Evolutionary conservation across 2,888 invertebrate species (phyloP).

Genomic region (Priocnemis perturbator): DNA sequence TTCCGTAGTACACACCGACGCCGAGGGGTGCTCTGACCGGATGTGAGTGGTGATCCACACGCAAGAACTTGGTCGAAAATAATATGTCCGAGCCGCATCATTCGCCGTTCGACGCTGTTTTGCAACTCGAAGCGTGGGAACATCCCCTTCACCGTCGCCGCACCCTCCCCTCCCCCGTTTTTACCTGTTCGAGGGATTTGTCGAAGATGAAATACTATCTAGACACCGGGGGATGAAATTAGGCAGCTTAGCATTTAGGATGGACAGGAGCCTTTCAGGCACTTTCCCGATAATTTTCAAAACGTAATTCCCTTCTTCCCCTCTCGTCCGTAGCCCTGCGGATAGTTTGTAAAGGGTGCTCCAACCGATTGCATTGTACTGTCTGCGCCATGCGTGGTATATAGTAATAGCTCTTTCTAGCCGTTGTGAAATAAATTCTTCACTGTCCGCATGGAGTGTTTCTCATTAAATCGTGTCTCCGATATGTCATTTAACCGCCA

Average conservation of each 20-base stretch:
- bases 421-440: slow-evolving; percentile 8
- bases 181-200: slow-evolving; percentile 67
- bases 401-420: slow-evolving; percentile 42
- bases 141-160: slow-evolving; percentile 39
- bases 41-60: slow-evolving; percentile 44
- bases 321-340: background rate
- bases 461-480: no score
- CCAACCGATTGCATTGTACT: slow-evolving; percentile 25
- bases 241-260: slow-evolving; percentile 61
- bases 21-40: slow-evolving; percentile 42
- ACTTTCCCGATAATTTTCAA: slow-evolving; percentile 58
- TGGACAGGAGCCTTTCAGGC: slow-evolving; percentile 57
- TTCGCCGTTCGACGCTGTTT: slow-evolving; percentile 52
- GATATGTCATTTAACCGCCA: no score
- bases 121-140: slow-evolving; percentile 67
- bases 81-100: slow-evolving; percentile 45
- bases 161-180: slow-evolving; percentile 52
- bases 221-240: slow-evolving; percentile 63
- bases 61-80: slow-evolving; percentile 52
- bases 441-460: background rate
- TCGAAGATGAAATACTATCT: slow-evolving; percentile 65
- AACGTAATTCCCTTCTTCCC: slow-evolving; percentile 50
- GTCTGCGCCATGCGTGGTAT: background rate
- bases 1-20: background rate
- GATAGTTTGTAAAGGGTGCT: background rate